phyloP scores from a whole-genome alignment of 2,888 invertebrate genomes.

The Kuschelorhynchus macadamiae region DNA sequence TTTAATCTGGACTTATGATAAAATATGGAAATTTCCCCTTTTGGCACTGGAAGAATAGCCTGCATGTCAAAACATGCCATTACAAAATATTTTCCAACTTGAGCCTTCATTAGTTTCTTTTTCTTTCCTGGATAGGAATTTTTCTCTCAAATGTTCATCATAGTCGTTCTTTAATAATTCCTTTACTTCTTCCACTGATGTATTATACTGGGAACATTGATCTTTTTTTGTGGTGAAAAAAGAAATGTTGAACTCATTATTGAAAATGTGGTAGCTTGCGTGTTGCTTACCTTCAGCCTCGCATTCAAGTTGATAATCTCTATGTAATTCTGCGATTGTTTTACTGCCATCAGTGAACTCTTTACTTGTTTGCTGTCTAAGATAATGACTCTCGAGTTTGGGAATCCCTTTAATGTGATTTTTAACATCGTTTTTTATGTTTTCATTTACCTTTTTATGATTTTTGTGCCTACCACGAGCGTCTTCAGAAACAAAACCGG shows the following conservation, averaged over 20 bases:
- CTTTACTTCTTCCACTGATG: constrained; percentile 35
- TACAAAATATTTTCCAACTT: constrained; percentile 19
- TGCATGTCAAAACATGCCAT: constrained; percentile 53
- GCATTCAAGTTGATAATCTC: constrained; percentile 14
- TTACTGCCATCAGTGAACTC: constrained; percentile 20
- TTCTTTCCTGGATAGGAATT: constrained; percentile 48
- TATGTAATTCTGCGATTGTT: constrained; percentile 4
- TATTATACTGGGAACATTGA: constrained; percentile 34
- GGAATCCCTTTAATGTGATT: constrained; percentile 4
- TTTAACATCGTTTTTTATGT: neutral
- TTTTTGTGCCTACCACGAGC: neutral
- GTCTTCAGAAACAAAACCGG: neutral
- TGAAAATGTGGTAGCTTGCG: neutral
- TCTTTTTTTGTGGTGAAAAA: constrained; percentile 34
- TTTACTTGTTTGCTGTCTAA: constrained; percentile 5
- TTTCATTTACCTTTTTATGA: neutral
- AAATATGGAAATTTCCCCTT: constrained; percentile 52
- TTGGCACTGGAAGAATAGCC: constrained; percentile 51
- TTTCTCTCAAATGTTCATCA: constrained; percentile 50
- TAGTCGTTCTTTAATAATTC: constrained; percentile 37
- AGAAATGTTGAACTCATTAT: constrained; percentile 1
- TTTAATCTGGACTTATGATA: constrained; percentile 54
- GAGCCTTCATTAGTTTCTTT: constrained; percentile 51
- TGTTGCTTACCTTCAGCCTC: neutral
- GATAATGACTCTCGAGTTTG: neutral